Base-by-base conservation (phyloP, 2,113 vertebrate genomes). In the Pangasianodon gigas region DNA sequence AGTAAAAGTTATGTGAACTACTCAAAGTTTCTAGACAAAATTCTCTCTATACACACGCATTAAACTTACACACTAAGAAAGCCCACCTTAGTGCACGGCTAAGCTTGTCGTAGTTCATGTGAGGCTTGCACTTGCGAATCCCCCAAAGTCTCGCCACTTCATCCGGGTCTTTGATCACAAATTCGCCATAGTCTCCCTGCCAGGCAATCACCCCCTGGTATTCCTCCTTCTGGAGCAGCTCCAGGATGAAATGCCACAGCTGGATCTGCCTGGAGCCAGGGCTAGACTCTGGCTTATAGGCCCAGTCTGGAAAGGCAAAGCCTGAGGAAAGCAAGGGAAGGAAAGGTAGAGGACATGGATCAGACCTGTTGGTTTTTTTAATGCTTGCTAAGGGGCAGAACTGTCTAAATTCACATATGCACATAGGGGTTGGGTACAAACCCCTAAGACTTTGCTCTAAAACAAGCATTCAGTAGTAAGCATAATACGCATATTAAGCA, bases 81-180 rank as follows among this genome's bases (percentile, higher is more conserved):
- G 52, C 91, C 84, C 94, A 98, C 97, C 97, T 97, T 83, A 98
- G 94, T 1, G 97, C 97, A 88, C 97, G 93, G 94, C 97, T 98
- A 94, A 98, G 96, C 94, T 98, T 98, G 96, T 98, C 97, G 0
- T 98, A 98, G 90, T 98, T 98, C 97, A 98, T 98, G 94, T 98
- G 97, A 29, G 97, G 97, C 87, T 98, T 98, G 95, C 97, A 98
- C 88, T 98, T 98, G 80, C 97, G 95, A 37, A 96, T 93, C 88
- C 97, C 97, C 97, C 97, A 98, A 62, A 98, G 96, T 51, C 96
- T 95, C 18, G 97, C 97, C 95, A 98, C 97, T 90, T 98, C 97
- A 0, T 98, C 97, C 0, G 97, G 97, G 91, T 98, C 97, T 94
- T 98, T 98, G 95, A 98, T 98, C 94, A 98, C 97, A 0, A 98